These are phyloP conservation scores for Rana temporaria DNA, from an alignment of 2,113 vertebrate genomes.

Conservation along the genomic window DNA sequence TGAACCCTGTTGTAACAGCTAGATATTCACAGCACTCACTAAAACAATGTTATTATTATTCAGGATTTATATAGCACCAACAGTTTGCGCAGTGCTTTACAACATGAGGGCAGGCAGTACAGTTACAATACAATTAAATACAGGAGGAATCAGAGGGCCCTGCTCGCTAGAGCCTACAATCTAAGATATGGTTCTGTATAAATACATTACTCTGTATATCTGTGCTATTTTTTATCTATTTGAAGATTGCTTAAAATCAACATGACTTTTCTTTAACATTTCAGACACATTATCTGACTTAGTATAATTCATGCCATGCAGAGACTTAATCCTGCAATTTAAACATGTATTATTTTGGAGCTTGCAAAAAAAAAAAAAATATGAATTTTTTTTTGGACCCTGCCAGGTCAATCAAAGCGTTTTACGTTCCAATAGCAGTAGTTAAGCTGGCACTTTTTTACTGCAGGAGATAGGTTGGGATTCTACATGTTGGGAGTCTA, in stretches of 20 bases:
- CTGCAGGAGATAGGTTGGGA: conserved; percentile 75
- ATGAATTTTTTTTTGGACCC: conserved; percentile 68
- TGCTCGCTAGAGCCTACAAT: too few species aligned
- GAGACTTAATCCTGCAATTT: conserved; percentile 65
- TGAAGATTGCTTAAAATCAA: background rate
- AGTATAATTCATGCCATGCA: background rate
- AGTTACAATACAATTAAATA: too few species aligned
- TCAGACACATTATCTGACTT: background rate
- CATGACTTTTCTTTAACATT: background rate
- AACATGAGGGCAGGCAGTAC: too few species aligned
- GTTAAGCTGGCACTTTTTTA: conserved; percentile 76
- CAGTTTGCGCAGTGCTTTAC: too few species aligned
- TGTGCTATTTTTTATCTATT: conserved; percentile 8
- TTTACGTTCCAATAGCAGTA: conserved; percentile 75
- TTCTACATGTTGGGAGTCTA: conserved; percentile 73
- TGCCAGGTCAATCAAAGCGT: conserved; percentile 75
- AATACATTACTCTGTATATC: background rate
- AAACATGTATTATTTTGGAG: conserved; percentile 64
- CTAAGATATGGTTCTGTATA: too few species aligned
- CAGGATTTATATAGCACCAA: too few species aligned
- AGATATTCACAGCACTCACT: too few species aligned
- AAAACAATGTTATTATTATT: too few species aligned
- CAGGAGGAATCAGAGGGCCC: too few species aligned
- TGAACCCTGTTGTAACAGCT: too few species aligned
- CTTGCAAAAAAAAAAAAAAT: conserved; percentile 67